Conservation (phyloP, 2,113 vertebrate genomes). For the Zingel zingel region DNA sequence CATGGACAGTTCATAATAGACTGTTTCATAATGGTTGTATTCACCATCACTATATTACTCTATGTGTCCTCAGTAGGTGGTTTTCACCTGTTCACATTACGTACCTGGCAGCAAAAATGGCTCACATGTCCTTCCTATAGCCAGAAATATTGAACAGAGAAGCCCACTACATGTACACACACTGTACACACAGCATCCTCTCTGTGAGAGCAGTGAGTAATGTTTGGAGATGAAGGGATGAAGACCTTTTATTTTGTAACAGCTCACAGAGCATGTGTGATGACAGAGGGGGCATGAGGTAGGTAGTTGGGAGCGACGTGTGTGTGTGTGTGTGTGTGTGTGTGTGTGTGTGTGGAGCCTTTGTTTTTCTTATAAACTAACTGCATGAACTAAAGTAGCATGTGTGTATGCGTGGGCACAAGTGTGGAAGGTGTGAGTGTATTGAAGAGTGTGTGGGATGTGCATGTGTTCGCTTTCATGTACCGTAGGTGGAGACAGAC, state of each 20-base stretch:
- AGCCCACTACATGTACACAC: conserved; percentile 35
- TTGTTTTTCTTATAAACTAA: conserved; percentile 45
- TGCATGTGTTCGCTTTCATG: conserved; percentile 45
- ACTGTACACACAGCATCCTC: conserved; percentile 54
- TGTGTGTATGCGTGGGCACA: conserved; percentile 67
- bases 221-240: conserved; percentile 53
- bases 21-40: conserved; percentile 30
- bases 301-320: conserved; percentile 52
- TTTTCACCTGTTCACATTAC: conserved; percentile 31
- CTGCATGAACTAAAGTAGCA: conserved; percentile 35
- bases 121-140: conserved; percentile 46
- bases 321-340: conserved; percentile 36
- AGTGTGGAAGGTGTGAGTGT: conserved; percentile 68
- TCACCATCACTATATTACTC: conserved; percentile 20
- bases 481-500: conserved; percentile 8
- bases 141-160: conserved; percentile 44
- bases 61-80: conserved; percentile 46
- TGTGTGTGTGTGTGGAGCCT: conserved; percentile 14
- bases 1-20: neutral
- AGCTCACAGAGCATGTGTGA: conserved; percentile 62
- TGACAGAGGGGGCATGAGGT: conserved; percentile 62
- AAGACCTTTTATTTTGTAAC: conserved; percentile 77
- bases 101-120: conserved; percentile 30
- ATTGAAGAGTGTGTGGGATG: conserved; percentile 66
- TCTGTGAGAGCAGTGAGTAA: conserved; percentile 59